A percentile compares a stretch with the other conserved stretches of the same genome.
These are phyloP conservation scores for Labeo rohita DNA, from an alignment of 2,113 vertebrate genomes.

Conservation along the genomic window DNA sequence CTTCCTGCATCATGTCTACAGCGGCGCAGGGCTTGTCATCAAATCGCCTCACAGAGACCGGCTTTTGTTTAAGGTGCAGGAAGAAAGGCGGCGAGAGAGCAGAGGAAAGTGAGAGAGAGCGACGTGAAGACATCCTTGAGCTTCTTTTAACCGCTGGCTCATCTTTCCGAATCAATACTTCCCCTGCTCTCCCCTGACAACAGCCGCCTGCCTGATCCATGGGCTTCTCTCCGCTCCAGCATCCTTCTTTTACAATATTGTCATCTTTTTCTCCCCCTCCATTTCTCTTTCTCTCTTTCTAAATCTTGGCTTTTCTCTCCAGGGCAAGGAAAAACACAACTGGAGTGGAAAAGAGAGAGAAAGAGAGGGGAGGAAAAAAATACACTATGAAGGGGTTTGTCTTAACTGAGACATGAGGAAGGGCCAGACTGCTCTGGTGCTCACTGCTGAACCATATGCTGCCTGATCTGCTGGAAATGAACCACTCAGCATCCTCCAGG, in stretches of 20 bases:
- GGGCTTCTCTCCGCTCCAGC: slow-evolving; percentile 50
- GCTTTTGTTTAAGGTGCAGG: slow-evolving; percentile 28
- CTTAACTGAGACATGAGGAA: slow-evolving; percentile 39
- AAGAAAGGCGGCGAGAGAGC: slow-evolving; percentile 37
- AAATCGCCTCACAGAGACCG: neutral
- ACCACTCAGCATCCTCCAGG: neutral
- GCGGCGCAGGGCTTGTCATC: slow-evolving; percentile 22
- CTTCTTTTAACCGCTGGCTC: slow-evolving; percentile 61
- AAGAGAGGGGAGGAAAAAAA: slow-evolving; percentile 23
- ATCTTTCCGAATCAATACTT: slow-evolving; percentile 69
- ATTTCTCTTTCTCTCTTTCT: slow-evolving; percentile 45
- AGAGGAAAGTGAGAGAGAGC: slow-evolving; percentile 39
- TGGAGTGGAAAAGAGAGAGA: slow-evolving; percentile 43
- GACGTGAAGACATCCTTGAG: slow-evolving; percentile 63
- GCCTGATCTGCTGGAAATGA: slow-evolving; percentile 26
- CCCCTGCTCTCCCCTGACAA: slow-evolving; percentile 54
- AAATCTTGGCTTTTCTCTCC: slow-evolving; percentile 51
- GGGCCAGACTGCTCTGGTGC: slow-evolving; percentile 20
- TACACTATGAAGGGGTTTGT: slow-evolving; percentile 21
- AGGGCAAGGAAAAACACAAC: slow-evolving; percentile 61
- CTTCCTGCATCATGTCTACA: slow-evolving; percentile 36
- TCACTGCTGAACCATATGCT: slow-evolving; percentile 3
- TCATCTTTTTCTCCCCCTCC: slow-evolving; percentile 51
- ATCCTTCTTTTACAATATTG: slow-evolving; percentile 57
- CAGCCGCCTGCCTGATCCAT: slow-evolving; percentile 54